A percentile compares a stretch with the other conserved stretches of the same genome.
phyloP scores from a whole-genome alignment of 2,888 invertebrate species.

The Himalopsyche anomala region DNA sequence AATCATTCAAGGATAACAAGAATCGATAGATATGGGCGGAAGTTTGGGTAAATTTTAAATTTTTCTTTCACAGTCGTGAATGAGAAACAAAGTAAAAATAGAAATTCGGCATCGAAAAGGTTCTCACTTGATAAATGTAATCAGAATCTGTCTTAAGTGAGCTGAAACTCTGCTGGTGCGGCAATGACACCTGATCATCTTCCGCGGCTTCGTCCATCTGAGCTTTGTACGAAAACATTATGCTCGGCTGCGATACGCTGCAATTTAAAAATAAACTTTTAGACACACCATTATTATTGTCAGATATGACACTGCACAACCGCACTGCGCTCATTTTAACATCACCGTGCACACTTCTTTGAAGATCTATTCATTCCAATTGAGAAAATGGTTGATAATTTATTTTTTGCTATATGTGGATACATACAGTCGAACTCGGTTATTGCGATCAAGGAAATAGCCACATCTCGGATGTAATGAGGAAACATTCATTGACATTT shows the following conservation, averaged over 20 bases:
- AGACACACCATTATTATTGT: too few relatives aligned
- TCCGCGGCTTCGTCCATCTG: conserved; percentile 87
- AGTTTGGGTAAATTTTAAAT: neutral
- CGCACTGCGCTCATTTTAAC: too few relatives aligned
- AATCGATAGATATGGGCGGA: neutral
- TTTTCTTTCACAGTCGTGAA: neutral
- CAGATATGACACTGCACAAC: neutral
- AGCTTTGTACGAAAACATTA: conserved; percentile 88
- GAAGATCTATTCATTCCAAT: neutral
- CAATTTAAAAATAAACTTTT: conserved; percentile 65
- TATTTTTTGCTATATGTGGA: neutral
- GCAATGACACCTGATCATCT: conserved; percentile 85
- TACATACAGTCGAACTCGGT: too few relatives aligned
- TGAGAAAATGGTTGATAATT: neutral
- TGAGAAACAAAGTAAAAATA: conserved; percentile 50
- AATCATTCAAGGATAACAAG: conserved; percentile 37
- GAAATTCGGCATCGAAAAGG: too few relatives aligned
- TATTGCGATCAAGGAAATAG: too few relatives aligned
- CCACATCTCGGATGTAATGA: too few relatives aligned
- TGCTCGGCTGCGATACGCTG: conserved; percentile 84
- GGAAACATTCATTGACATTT: too few relatives aligned
- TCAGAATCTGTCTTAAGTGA: conserved; percentile 85
- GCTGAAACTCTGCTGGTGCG: conserved; percentile 86
- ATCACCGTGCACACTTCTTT: too few relatives aligned
- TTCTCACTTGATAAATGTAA: conserved; percentile 82